Base-by-base conservation (phyloP, 2,888 invertebrate genomes). In the Ormyrus nitidulus region DNA sequence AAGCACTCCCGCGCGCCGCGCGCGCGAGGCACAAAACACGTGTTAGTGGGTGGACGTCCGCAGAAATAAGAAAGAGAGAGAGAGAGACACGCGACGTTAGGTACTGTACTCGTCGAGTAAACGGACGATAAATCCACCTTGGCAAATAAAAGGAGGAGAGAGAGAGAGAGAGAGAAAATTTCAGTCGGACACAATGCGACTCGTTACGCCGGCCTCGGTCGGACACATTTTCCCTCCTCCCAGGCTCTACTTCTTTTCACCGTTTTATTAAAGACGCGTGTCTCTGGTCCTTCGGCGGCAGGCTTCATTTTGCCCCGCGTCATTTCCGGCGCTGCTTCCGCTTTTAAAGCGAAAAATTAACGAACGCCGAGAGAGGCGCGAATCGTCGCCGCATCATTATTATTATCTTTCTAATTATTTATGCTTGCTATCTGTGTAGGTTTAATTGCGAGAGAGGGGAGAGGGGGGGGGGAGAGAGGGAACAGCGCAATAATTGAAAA, bases 41-140 rank as follows among this genome's bases (percentile, higher is more conserved):
- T 75, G 78, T 75, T 66, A 71, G 74, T 71, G 73, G 62, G 54
- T 53, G 72, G 69, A 69, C 79, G 65, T 56, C 34, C 10, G 44
- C 13, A 48, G 72, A 79, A 76, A 76, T 62, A 79, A 79, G 69
- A 65, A 69, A 49, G 68, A 77, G 70, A 61, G 53, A 49, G 68
- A 77, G 70, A 61, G 53, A 64, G 59, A 64, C n/a, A 49, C 19
- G 59, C 48, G 46, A 62, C 13, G 46, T 68, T 72, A 84, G 75
- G 77, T 80, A 77, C 83, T 84, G 81, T 74, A 83, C 83, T 85
- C 84, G 84, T 83, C 84, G 85, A 84, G 85, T 86, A 85, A 86
- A 85, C 85, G 85, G 85, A 85, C 87, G 86, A 85, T 86, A 85
- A 86, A 87, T 87, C 84, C 83, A 76, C 79, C 82, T 76, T 77